These are phyloP conservation scores for Lissocephala sabroskyi DNA, from an alignment of 2,888 invertebrate genomes.

Conservation along the genomic window DNA sequence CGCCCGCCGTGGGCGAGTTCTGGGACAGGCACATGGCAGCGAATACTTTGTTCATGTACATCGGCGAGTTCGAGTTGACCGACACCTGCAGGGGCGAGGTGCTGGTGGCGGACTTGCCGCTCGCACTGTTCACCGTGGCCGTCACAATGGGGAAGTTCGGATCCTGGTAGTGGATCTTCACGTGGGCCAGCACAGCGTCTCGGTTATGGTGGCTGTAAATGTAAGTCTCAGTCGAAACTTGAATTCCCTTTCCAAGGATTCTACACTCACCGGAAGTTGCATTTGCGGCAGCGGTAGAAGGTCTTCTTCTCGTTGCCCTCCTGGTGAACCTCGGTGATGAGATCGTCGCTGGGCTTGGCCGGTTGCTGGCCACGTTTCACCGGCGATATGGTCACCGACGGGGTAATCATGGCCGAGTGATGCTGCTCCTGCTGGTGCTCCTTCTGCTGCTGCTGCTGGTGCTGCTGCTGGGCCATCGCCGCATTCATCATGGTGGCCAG, in stretches of 20 bases:
- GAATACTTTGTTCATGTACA: conserved; percentile 70
- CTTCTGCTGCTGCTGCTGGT: conserved; percentile 55
- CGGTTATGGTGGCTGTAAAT: conserved; percentile 76
- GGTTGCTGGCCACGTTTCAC: conserved; percentile 73
- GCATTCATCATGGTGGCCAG: conserved; percentile 68
- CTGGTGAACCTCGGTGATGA: conserved; percentile 72
- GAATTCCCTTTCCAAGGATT: no score
- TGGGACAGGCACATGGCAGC: conserved; percentile 72
- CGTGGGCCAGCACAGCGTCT: conserved; percentile 78
- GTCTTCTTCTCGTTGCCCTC: conserved; percentile 79
- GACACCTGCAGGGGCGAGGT: conserved; percentile 64
- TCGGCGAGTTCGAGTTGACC: conserved; percentile 57
- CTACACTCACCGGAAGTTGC: conserved; percentile 85
- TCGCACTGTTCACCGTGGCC: conserved; percentile 23
- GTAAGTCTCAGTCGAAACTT: no score
- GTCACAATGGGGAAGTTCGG: conserved; percentile 41
- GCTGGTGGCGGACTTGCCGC: conserved; percentile 21
- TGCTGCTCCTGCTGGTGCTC: conserved; percentile 48
- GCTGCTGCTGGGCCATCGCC: conserved; percentile 65
- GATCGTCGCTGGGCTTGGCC: conserved; percentile 77
- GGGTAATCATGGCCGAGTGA: conserved; percentile 61
- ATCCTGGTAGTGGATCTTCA: conserved; percentile 77
- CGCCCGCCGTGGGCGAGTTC: conserved; percentile 33
- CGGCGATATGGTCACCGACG: conserved; percentile 68
- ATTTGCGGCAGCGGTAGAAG: conserved; percentile 92